Evolutionary conservation across 2,888 invertebrate species (phyloP), one percentile per base, ranked within the genome.

Genomic region (Patella depressa): DNA sequence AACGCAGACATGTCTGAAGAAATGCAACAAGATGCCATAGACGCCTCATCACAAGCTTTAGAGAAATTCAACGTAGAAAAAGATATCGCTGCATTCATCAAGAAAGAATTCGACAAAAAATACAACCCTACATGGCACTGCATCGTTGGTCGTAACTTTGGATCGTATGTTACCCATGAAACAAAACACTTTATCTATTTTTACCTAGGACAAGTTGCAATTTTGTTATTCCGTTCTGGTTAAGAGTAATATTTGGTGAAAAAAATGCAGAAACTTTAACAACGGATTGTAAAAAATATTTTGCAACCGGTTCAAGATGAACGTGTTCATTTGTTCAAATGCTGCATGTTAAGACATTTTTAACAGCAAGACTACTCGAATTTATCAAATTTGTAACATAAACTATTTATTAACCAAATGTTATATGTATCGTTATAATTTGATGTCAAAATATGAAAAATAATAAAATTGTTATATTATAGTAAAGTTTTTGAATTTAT

Each of bases 1-100:
- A 99, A 99, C 94, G 99, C 98, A 89, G 99, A 99, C 93, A 99
- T 99, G 99, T 96, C 97, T 89, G 99, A 99, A 93, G 99, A 99
- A 93, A 99, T 99, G 98, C 99, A 99, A 94, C 98, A 99, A 92
- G 99, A 99, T 93, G 98, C 98, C 87, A 98, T 99, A 53, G 98
- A 99, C 93, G 98, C 98, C 93, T 98, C 99, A 87, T 98, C 98
- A 84, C 98, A 98, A 92, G 98, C 99, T 45, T 94, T 99, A 84
- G 99, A 99, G 92, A 99, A 99, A 92, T 98, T 96, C 93, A 98
- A 98, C 93, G 98, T 98, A 92, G 98, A 98, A 93, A 98, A 99
- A 96, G 98, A 99, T 92, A 99, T 98, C 90, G 98, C 98, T 29
- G 98, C 99, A 77, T 98, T 95, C 93, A 98, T 99, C 92, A 99